Evolutionary conservation across 2,888 invertebrate genomes (phyloP), one percentile per base, ranked within the genome.

Genomic region (Isotomurus palustris): DNA sequence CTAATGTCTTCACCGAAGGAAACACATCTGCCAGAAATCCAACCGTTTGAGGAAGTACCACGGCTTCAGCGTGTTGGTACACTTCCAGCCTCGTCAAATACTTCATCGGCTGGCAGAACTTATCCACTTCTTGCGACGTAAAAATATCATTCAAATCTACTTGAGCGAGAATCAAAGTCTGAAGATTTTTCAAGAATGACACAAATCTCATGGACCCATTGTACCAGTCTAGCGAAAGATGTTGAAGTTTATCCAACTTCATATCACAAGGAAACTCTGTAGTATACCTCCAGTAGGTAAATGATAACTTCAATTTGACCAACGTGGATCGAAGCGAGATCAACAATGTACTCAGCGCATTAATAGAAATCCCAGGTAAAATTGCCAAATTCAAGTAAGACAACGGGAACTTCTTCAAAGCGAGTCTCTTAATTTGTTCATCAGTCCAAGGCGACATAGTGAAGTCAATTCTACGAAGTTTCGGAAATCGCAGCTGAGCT

Each of bases 151-250:
- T 63, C 19, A 63, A 22, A 29, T 63, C 54, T 17, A 63, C 58
- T 41, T 63, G 60, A 21, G 57, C 52, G 17, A 61, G 41, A 14
- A 63, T 53, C 3, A 63, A 48, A 49, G 57, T 60, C 28, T 54
- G 57, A 14, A 63, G 50, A 19, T 48, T 55, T 24, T 40, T 44
- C 44, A 63, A 35, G 8, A 53, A 40, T n/a, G 57, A 48, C 10
- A 60, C 54, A 49, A 60, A 63, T 21, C 53, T 51, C 21, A 63
- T 41, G 21, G 63, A 63, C 12, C 63, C 63, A 47, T 60, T 63
- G 40, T 53, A 63, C 63, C 63, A 63, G 44, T 63, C 63, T 22
- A 63, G 44, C 10, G 57, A 60, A 3, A 63, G 24, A 29, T 63
- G 58, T 35, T 58, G 22, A 1, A 63, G 24, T 17, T 40, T 35